A percentile compares a stretch with the other conserved stretches of the same genome.
phyloP scores from a whole-genome alignment of 2,888 invertebrate species.

The Oligia strigilis region DNA sequence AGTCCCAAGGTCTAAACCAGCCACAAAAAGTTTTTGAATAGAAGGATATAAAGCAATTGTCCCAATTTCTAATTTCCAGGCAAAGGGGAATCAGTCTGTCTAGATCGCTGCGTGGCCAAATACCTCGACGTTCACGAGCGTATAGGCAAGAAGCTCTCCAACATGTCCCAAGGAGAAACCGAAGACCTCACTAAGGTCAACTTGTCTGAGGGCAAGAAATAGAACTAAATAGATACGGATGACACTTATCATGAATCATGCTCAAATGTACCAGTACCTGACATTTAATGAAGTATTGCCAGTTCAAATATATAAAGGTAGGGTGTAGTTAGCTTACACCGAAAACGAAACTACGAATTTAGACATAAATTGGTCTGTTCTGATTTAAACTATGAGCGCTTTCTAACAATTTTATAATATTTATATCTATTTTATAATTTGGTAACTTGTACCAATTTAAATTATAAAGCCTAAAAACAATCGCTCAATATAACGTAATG shows the following conservation, averaged over 20 bases:
- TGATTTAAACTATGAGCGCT: not conserved
- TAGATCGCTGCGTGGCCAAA: constrained; percentile 99
- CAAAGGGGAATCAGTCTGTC: constrained; percentile 99
- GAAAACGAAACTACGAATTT: not conserved
- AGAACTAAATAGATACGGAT: constrained; percentile 60
- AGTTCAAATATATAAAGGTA: constrained; percentile 4
- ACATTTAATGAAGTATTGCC: constrained; percentile 33
- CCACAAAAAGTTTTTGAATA: not conserved
- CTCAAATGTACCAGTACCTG: constrained; percentile 22
- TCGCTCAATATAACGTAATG: not conserved
- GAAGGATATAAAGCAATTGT: not conserved
- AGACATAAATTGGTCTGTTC: not conserved
- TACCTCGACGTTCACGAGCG: constrained; percentile 99
- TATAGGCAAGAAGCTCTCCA: constrained; percentile 98
- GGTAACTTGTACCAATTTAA: not conserved
- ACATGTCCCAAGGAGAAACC: constrained; percentile 97
- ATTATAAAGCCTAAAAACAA: not conserved
- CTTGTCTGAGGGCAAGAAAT: constrained; percentile 82
- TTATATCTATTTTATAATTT: not conserved
- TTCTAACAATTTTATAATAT: no score
- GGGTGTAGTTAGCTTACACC: not conserved
- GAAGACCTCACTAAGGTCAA: constrained; percentile 86
- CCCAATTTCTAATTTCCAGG: constrained; percentile 79
- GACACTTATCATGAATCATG: constrained; percentile 67
- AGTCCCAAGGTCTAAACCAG: not conserved